Base-by-base conservation (phyloP, 2,113 vertebrate genomes). In the Taxidea taxus region DNA sequence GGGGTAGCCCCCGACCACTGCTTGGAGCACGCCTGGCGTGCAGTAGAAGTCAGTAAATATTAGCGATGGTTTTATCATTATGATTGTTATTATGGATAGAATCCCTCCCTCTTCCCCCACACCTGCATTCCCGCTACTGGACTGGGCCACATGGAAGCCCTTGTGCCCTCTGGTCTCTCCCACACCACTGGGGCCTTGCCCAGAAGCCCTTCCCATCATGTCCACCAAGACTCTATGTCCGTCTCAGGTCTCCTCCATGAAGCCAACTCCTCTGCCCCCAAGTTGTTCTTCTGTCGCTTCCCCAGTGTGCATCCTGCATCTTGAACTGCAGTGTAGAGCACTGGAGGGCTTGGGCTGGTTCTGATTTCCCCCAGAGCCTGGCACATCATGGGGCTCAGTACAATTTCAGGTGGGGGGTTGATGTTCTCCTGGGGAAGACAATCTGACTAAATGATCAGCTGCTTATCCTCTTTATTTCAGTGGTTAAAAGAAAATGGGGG, bases 121-220 rank as follows among this genome's bases (percentile, higher is more conserved):
- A 0, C 12, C 12, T 54, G 31, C 29, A 9, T 25, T 18, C 42
- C 9, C 16, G 62, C 34, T 10, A 58, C 86, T 66, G 34, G 75
- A 39, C 58, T 0, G 2, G 66, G 75, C 49, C 42, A 13, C 21
- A 7, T 25, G 20, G 47, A 64, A 44, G 29, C 10, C 8, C 44
- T 6, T 0, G 0, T 0, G 0, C 42, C 75, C 58, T 1, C 51
- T 16, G 13, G 23, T 62, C 51, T 56, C 60, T 37, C 27, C 88
- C 39, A 39, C 1, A 6, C 60, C 49, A 18, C 21, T 10, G 14
- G 29, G 37, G 37, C 74, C 21, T 87, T 66, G 14, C 58, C 13
- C 18, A 25, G 6, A 25, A 47, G 39, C 20, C 21, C 23, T 20
- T 74, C 64, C 72, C 27, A 9, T 74, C 93, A 1, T 8, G 14